Base-by-base conservation (phyloP, 1,140 invertebrate species). In the Trialeurodes vaporariorum region DNA sequence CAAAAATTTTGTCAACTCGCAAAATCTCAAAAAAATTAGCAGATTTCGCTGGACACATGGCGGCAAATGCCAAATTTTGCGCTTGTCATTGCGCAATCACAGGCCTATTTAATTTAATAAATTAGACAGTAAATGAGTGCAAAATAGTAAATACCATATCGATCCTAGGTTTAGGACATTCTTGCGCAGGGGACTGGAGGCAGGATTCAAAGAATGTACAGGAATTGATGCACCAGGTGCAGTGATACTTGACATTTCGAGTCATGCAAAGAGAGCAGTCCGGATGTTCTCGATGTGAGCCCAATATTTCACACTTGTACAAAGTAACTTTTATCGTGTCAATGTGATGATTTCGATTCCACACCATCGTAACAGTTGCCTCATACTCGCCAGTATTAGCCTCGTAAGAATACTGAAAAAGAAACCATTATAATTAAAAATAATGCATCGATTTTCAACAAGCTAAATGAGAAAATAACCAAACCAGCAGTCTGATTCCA, bases 251-350 rank as follows among this genome's bases (percentile, higher is more conserved):
- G 12, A 86, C 81, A 77, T 92, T 89, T 40, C 93, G 82, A 0
- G 93, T 95, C 22, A 95, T 88, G 77, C 95, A 98, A 25, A 96
- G 81, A 21, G 93, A 96, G 78, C 95, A 98, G 76, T 98, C 95
- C 11, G 92, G 88, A 76, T 94, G 90, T 74, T 93, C 90, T 60
- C 91, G 83, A 77, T 96, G 92, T 2, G 92, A 93, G 17, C 94
- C 94, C 66, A 98, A 79, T 65, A 94, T 89, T 77, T 93, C 90
- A 81, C 95, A 98, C 80, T 97, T 97, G 77, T 96, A 98, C 27
- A 98, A 78, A 24, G 90, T 91, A 61, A 98, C 89, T 74, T 85
- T 90, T 22, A 92, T 91, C 9, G 89, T 91, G 75, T 95, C 93
- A 59, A 96, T 87, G 74, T 94, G 92, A 77, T 95, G 93, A 76